Percentiles rank a stretch among this genome's conserved stretches.
Conservation (phyloP, 2,797 vertebrate genomes). For the Mastacembelus armatus region DNA sequence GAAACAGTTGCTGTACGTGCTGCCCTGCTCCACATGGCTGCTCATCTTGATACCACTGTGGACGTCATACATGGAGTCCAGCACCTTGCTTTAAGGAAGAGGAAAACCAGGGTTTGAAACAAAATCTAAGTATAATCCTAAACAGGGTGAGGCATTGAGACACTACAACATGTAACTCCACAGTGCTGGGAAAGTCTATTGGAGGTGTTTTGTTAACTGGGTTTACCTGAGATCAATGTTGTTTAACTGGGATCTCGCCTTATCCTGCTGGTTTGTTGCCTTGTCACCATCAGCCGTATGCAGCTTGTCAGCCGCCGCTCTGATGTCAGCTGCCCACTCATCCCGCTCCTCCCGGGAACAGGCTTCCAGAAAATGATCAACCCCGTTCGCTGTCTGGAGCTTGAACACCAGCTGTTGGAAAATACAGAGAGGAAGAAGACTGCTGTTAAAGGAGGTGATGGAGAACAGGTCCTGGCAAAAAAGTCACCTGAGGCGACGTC, state of each 20-base stretch:
- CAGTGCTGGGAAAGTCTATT: too few species aligned
- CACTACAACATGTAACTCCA: neutral
- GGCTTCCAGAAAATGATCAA: constrained; percentile 92
- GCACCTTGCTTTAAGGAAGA: constrained; percentile 83
- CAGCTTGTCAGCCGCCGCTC: constrained; percentile 84
- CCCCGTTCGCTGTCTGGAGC: constrained; percentile 86
- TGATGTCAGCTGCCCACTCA: constrained; percentile 91
- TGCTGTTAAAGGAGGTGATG: neutral
- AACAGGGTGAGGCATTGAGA: neutral
- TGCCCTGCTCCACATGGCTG: constrained; percentile 90
- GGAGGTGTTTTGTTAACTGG: too few species aligned
- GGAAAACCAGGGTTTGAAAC: neutral
- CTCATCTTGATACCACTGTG: constrained; percentile 88
- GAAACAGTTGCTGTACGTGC: constrained; percentile 92
- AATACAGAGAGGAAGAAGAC: neutral
- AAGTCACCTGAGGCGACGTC: constrained; percentile 48
- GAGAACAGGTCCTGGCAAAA: constrained; percentile 42
- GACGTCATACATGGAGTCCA: constrained; percentile 91
- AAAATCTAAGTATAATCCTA: neutral
- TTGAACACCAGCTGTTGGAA: constrained; percentile 87
- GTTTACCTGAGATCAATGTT: constrained; percentile 89
- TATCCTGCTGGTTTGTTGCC: neutral
- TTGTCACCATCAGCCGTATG: constrained; percentile 61
- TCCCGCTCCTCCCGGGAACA: constrained; percentile 93
- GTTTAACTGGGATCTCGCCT: constrained; percentile 65